Evolutionary conservation across 2,797 vertebrate species (phyloP).

Genomic region (Sebastes miniatus): DNA sequence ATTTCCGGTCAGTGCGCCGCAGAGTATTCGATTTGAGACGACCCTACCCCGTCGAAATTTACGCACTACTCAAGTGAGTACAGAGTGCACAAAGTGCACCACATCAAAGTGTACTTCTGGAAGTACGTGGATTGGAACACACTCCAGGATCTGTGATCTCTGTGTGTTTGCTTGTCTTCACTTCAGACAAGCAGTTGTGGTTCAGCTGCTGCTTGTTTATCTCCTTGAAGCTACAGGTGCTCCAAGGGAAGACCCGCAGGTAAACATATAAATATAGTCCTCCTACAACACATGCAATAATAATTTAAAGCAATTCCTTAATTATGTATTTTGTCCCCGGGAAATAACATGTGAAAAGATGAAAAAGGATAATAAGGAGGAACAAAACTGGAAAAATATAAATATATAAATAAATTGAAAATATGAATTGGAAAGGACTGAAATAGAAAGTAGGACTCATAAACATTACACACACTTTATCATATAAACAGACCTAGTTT

Average conservation of each 20-base stretch:
- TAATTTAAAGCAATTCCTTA: neutral
- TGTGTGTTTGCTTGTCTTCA: neutral
- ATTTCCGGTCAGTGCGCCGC: too few species aligned
- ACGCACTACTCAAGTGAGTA: too few species aligned
- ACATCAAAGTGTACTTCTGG: too few species aligned
- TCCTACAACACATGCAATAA: neutral
- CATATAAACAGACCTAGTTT: constrained; percentile 8
- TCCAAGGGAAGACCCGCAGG: neutral
- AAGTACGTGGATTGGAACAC: too few species aligned
- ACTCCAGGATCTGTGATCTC: neutral
- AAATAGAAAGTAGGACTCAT: constrained; percentile 21
- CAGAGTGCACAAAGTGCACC: too few species aligned
- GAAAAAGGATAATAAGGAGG: neutral
- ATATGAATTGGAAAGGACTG: neutral
- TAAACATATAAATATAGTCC: neutral
- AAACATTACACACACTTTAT: constrained; percentile 8
- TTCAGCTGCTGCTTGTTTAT: constrained; percentile 11
- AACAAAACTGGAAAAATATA: neutral
- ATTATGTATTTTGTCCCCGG: neutral
- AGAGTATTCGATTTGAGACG: too few species aligned
- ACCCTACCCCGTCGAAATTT: too few species aligned
- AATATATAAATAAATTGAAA: neutral
- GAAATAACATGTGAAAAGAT: neutral
- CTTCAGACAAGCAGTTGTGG: neutral
- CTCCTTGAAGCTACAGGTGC: neutral